phyloP scores from a whole-genome alignment of 1,140 invertebrate genomes.

The Uloborus diversus region DNA sequence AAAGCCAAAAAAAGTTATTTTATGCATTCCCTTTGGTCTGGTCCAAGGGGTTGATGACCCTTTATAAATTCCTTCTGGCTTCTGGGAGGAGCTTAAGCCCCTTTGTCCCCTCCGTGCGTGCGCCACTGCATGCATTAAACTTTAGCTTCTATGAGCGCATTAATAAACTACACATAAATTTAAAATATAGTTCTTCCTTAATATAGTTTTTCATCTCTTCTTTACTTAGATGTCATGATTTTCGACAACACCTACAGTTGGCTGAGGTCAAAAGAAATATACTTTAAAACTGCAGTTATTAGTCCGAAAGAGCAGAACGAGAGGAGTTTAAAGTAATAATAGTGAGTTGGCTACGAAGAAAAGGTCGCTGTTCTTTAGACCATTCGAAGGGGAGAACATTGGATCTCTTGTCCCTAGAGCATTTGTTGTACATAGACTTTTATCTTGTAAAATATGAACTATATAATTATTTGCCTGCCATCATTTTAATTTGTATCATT shows the following conservation, averaged over 20 bases:
- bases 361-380: too few relatives aligned
- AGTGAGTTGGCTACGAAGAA: too few relatives aligned
- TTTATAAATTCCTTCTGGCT: neutral
- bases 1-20: too few relatives aligned
- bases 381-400: too few relatives aligned
- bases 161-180: neutral
- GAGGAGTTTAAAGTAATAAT: too few relatives aligned
- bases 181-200: neutral
- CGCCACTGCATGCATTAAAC: neutral
- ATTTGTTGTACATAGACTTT: too few relatives aligned
- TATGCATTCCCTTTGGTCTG: too few relatives aligned
- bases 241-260: conserved; percentile 49
- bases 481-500: too few relatives aligned
- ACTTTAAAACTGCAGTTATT: neutral
- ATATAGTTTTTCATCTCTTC: neutral
- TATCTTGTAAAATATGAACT: too few relatives aligned
- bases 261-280: conserved; percentile 38
- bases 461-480: too few relatives aligned
- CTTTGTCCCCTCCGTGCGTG: neutral
- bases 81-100: neutral
- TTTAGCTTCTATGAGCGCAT: neutral
- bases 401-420: too few relatives aligned
- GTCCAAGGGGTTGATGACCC: neutral
- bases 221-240: conserved; percentile 23
- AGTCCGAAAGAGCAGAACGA: conserved; percentile 3